Conservation (phyloP, 64 coral and sea anemone species). For the Astreopora myriophthalma region DNA sequence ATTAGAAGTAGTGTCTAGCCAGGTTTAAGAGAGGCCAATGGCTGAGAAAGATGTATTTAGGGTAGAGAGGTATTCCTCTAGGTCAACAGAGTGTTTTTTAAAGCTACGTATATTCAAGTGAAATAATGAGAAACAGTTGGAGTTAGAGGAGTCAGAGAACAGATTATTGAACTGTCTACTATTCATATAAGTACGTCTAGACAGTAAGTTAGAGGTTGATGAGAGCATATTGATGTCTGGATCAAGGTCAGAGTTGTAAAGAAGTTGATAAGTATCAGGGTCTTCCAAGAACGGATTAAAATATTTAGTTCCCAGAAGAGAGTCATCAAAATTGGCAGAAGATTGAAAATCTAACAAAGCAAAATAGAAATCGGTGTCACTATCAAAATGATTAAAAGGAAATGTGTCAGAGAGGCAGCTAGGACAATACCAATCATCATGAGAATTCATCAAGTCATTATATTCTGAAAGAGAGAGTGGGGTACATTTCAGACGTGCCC, state of each 20-base stretch:
- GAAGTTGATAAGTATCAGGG: constrained; percentile 31
- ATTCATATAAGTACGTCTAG: background rate
- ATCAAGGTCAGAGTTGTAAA: constrained; percentile 54
- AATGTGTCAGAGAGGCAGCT: constrained; percentile 1
- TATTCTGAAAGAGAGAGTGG: constrained; percentile 11
- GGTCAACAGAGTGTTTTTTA: constrained; percentile 3
- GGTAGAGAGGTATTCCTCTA: constrained; percentile 32
- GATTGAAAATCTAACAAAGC: constrained; percentile 27
- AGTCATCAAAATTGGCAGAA: constrained; percentile 10
- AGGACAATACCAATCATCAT: constrained; percentile 45
- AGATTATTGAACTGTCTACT: background rate
- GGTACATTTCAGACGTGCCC: constrained; percentile 26
- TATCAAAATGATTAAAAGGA: constrained; percentile 33
- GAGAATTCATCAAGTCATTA: background rate
- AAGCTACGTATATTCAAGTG: constrained; percentile 37
- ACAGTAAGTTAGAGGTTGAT: background rate
- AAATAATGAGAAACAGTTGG: constrained; percentile 11
- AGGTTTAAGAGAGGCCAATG: constrained; percentile 52
- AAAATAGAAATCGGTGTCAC: constrained; percentile 47
- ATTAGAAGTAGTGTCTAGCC: constrained; percentile 33
- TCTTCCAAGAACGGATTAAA: constrained; percentile 66
- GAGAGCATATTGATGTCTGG: constrained; percentile 43
- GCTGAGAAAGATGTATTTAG: constrained; percentile 36
- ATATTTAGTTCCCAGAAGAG: background rate
- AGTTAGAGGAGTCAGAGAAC: background rate